Evolutionary conservation across 2,797 vertebrate genomes (phyloP).

Genomic region (Argentina silus): DNA sequence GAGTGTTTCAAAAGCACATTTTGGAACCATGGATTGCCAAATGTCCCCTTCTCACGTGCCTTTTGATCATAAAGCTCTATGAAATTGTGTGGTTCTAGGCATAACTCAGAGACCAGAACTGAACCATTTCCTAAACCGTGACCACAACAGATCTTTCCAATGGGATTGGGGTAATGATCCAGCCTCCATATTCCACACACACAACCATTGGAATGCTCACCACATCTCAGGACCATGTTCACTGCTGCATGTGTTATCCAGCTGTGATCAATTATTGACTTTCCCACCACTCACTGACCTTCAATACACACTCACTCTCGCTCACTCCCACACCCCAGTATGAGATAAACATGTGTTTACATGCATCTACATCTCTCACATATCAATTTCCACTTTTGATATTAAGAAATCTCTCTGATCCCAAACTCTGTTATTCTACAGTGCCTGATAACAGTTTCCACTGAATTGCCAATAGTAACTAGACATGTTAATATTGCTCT

Average conservation of each 20-base stretch:
- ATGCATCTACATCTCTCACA: slow-evolving; percentile 9
- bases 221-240: slow-evolving; percentile 73
- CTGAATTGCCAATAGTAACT: too few relatives aligned
- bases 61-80: slow-evolving; percentile 66
- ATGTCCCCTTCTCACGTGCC: slow-evolving; percentile 60
- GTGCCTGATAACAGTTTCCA: too few relatives aligned
- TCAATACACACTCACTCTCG: slow-evolving; percentile 26
- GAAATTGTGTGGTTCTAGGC: slow-evolving; percentile 66
- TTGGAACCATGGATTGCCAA: slow-evolving; percentile 38
- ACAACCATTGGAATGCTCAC: slow-evolving; percentile 74
- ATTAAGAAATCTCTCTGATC: too few relatives aligned
- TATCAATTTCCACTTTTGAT: too few relatives aligned
- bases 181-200: slow-evolving; percentile 70
- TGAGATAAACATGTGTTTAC: slow-evolving; percentile 20
- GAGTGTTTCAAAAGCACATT: neutral
- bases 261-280: slow-evolving; percentile 71
- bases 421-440: too few relatives aligned
- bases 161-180: slow-evolving; percentile 51
- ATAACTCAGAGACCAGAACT: slow-evolving; percentile 66
- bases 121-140: slow-evolving; percentile 78
- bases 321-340: slow-evolving; percentile 37
- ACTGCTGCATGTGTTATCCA: slow-evolving; percentile 78
- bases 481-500: too few relatives aligned
- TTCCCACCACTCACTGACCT: slow-evolving; percentile 51
- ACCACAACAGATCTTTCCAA: slow-evolving; percentile 77